phyloP scores from a whole-genome alignment of 2,888 invertebrate species.

The Euzophera pinguis region DNA sequence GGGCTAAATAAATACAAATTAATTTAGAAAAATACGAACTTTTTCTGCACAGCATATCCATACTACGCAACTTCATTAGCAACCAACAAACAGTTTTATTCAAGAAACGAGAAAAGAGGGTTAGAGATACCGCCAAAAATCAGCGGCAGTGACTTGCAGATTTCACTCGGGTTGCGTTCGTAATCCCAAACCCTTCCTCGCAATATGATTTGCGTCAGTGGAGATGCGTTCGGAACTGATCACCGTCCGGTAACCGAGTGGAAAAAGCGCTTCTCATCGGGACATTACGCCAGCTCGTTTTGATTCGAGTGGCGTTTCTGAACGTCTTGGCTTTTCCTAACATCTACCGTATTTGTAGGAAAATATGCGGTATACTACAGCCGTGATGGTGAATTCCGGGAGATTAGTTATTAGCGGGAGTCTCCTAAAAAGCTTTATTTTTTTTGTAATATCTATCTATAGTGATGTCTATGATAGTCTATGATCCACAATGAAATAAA shows the following conservation, averaged over 20 bases:
- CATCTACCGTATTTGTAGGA: not conserved
- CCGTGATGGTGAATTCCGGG: too few relatives aligned
- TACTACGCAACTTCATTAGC: conserved; percentile 4
- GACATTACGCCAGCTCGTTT: conserved; percentile 49
- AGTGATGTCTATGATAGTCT: too few relatives aligned
- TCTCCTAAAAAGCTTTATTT: too few relatives aligned
- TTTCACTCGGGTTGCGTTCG: conserved; percentile 51
- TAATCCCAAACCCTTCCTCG: conserved; percentile 73
- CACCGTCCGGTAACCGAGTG: conserved; percentile 77
- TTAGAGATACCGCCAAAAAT: conserved; percentile 53
- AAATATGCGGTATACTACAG: too few relatives aligned
- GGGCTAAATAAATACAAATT: too few relatives aligned
- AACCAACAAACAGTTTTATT: conserved; percentile 5
- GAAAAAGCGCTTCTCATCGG: conserved; percentile 77
- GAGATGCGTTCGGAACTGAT: conserved; percentile 75
- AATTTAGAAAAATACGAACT: too few relatives aligned
- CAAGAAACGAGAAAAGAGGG: conserved; percentile 24
- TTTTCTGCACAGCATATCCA: too few relatives aligned
- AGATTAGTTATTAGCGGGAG: too few relatives aligned
- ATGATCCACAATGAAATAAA: too few relatives aligned
- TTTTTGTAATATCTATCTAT: too few relatives aligned
- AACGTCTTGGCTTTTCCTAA: conserved; percentile 1
- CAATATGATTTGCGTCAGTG: conserved; percentile 80
- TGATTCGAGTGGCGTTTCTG: conserved; percentile 49
- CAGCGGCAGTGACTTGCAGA: conserved; percentile 66